Conservation (phyloP, 1,140 invertebrate species). For the Ostrea denselamellosa region DNA sequence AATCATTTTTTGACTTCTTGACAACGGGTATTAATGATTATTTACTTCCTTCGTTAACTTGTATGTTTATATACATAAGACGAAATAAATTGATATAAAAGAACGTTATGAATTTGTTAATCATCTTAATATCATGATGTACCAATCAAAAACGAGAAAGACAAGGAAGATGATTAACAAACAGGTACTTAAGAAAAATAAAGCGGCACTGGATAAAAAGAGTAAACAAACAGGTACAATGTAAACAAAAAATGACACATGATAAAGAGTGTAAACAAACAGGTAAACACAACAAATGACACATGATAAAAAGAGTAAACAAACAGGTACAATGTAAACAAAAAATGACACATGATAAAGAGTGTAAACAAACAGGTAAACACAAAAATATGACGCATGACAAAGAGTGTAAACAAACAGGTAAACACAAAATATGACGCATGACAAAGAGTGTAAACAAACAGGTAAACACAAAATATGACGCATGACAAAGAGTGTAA, state of each 20-base stretch:
- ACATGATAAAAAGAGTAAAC: neutral
- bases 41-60: too few relatives aligned
- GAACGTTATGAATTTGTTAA: too few relatives aligned
- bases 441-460: constrained; percentile 40
- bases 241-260: neutral
- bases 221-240: too few relatives aligned
- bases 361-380: neutral
- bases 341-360: neutral
- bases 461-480: neutral
- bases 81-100: too few relatives aligned
- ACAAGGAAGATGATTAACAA: too few relatives aligned
- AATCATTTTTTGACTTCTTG: too few relatives aligned
- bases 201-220: too few relatives aligned
- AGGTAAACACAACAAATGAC: neutral
- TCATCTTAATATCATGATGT: too few relatives aligned
- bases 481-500: constrained; percentile 47
- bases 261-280: neutral
- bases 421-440: neutral
- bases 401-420: neutral
- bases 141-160: too few relatives aligned
- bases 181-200: too few relatives aligned
- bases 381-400: neutral
- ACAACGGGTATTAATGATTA: too few relatives aligned
- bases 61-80: too few relatives aligned
- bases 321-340: neutral